These are phyloP conservation scores for Ceyx margarethae DNA, from an alignment of 2,113 vertebrate genomes.

Conservation along the genomic window DNA sequence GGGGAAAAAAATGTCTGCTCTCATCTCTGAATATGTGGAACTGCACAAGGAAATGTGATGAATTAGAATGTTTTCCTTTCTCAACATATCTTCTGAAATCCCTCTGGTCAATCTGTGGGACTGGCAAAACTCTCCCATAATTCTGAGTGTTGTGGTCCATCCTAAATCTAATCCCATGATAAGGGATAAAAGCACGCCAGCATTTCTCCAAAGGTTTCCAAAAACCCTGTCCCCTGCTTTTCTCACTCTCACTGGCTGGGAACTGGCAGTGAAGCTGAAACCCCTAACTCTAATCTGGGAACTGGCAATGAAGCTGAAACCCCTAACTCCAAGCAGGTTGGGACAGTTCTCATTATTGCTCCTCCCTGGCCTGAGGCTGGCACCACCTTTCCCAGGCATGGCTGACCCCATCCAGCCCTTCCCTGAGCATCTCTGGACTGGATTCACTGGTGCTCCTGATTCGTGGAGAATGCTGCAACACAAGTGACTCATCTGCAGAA, in stretches of 20 bases:
- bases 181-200: not conserved
- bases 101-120: not conserved
- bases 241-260: not conserved
- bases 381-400: not conserved
- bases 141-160: not conserved
- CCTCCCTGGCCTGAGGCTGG: not conserved
- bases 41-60: not conserved
- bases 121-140: not conserved
- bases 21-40: not conserved
- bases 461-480: not conserved
- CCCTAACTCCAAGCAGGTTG: fast-evolving
- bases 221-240: not conserved
- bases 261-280: not conserved
- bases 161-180: not conserved
- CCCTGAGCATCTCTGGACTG: not conserved
- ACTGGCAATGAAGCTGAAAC: not conserved
- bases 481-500: not conserved
- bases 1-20: not conserved
- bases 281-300: not conserved
- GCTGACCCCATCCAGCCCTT: not conserved
- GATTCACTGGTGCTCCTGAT: not conserved
- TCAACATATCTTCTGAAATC: not conserved
- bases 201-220: slow-evolving; percentile 15
- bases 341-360: not conserved
- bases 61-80: slow-evolving; percentile 7